Conservation (phyloP, 2,113 vertebrate species). For the Rhinichthys klamathensis region DNA sequence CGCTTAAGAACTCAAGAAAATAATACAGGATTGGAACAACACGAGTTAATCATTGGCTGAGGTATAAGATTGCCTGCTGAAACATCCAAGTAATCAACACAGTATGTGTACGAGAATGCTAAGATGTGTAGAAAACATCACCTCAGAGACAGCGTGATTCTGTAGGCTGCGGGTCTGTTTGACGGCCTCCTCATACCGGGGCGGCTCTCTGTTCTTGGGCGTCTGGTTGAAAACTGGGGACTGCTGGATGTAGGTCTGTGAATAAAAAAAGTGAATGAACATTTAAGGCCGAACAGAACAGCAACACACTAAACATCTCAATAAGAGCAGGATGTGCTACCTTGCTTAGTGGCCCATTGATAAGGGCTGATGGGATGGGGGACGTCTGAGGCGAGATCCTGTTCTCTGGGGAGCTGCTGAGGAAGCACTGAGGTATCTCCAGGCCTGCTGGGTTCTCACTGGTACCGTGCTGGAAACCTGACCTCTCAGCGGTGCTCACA, state of each 20-base stretch:
- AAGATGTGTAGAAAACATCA: constrained; percentile 55
- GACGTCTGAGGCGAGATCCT: constrained; percentile 70
- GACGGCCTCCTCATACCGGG: constrained; percentile 94
- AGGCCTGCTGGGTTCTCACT: constrained; percentile 77
- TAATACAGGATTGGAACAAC: not conserved
- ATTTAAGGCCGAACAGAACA: not conserved
- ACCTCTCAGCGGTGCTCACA: constrained; percentile 73
- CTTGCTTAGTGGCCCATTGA: constrained; percentile 87
- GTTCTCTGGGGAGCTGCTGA: constrained; percentile 75
- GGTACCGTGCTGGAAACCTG: constrained; percentile 72
- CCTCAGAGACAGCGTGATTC: constrained; percentile 79
- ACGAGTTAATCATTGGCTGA: not conserved
- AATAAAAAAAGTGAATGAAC: constrained; percentile 76
- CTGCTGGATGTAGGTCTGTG: constrained; percentile 79
- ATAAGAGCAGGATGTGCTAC: constrained; percentile 65
- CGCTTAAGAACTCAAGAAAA: not conserved
- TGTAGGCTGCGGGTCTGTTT: constrained; percentile 89
- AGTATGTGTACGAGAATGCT: not conserved
- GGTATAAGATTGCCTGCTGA: not conserved
- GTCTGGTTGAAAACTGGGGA: constrained; percentile 76
- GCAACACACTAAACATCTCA: not conserved
- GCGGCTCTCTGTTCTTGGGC: constrained; percentile 88
- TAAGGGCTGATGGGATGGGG: constrained; percentile 70
- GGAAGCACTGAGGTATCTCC: constrained; percentile 81
- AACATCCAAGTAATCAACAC: not conserved